Evolutionary conservation across 2,113 vertebrate species (phyloP), one percentile per base, ranked within the genome.

Genomic region (Mustelus asterias): DNA sequence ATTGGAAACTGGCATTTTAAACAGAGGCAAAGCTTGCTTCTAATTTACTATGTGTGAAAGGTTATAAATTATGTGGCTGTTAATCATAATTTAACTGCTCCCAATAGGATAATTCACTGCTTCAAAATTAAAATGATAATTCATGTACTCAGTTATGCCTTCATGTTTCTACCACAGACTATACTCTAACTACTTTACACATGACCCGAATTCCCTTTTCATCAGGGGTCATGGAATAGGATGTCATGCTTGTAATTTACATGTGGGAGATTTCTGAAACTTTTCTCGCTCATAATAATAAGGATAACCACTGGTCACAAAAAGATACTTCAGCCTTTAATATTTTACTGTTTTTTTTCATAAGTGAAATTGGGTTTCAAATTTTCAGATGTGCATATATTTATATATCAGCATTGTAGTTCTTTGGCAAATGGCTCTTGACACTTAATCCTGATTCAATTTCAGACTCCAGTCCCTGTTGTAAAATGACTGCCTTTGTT

Each of bases 1-100:
- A 90, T 63, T 90, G 88, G 88, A 60, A 90, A 90, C 29, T 60
- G 29, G 26, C 54, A 60, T 90, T 90, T 90, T 90, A 90, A 90
- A 60, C 54, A 90, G 54, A 60, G 54, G 14, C 26, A 3, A 90
- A 90, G 88, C 88, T 29, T 89, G 9, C 44, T 90, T 90, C 26
- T 90, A 90, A 90, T 63, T 90, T 90, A 90, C 88, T 90, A 33
- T 14, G 88, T 90, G 88, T 33, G 88, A 90, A 90, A 90, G 88
- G 54, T 90, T 90, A 90, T 90, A 89, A 89, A 89, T 58, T 89
- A 89, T 89, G 54, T 90, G 88, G 88, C 29, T 90, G 88, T 90
- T 60, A 90, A 90, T 90, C 88, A 90, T 90, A 90, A 90, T 90
- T 60, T 90, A 90, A 90, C 88, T 60, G 48, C 88, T 90, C 88